Evolutionary conservation across 2,888 invertebrate species (phyloP).

Genomic region (Diaperis boleti): DNA sequence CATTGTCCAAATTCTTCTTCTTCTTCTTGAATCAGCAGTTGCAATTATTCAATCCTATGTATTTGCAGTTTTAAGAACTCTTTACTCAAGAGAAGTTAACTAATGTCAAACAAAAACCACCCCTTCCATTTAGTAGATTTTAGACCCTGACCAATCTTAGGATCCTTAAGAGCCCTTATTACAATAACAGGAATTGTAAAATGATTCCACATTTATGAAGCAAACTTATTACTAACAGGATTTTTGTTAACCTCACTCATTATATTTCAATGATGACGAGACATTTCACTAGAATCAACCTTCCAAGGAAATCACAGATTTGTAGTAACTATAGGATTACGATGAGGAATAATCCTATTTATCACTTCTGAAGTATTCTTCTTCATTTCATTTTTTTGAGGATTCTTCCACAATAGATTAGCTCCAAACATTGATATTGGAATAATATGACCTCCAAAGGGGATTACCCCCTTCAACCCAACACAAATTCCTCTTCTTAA

Average conservation of each 20-base stretch:
- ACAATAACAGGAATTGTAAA: no score
- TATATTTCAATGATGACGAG: slow-evolving; percentile 80
- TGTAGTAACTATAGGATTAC: slow-evolving; percentile 71
- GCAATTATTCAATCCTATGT: slow-evolving; percentile 73
- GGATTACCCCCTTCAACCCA: slow-evolving; percentile 75
- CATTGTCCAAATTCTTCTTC: slow-evolving; percentile 48
- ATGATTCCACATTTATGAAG: no score
- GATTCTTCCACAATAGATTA: slow-evolving; percentile 71
- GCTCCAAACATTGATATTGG: slow-evolving; percentile 72
- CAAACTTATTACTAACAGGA: no score
- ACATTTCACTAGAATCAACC: slow-evolving; percentile 76
- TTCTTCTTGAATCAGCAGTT: no score
- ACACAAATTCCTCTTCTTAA: slow-evolving; percentile 79
- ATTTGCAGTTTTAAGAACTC: slow-evolving; percentile 73
- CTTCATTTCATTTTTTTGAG: slow-evolving; percentile 73
- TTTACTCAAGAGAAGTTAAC: slow-evolving; percentile 77
- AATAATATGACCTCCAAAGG: slow-evolving; percentile 74
- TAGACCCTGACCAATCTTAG: no score
- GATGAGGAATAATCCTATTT: slow-evolving; percentile 80
- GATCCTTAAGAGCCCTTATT: no score
- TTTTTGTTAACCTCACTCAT: no score
- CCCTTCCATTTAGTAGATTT: no score
- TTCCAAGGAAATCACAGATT: slow-evolving; percentile 75
- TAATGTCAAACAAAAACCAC: slow-evolving; percentile 65
- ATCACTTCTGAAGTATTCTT: slow-evolving; percentile 78